Conservation (phyloP, 2,797 vertebrate species). For the Zalophus californianus region DNA sequence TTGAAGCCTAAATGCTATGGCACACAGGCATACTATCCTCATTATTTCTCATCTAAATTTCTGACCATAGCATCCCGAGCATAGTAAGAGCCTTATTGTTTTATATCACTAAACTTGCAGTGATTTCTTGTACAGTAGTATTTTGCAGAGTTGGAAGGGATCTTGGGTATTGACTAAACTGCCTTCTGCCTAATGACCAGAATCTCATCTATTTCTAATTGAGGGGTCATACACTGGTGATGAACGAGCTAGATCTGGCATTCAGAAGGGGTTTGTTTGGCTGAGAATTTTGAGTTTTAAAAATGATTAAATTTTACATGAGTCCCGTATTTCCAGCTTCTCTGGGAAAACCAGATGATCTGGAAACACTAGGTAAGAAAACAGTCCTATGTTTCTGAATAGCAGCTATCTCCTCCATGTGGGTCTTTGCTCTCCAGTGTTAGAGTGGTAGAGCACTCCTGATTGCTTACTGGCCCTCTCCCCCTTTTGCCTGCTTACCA, state of each 20-base stretch:
- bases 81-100: neutral
- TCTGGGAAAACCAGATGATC: neutral
- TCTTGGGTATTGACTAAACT: neutral
- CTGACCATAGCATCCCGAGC: neutral
- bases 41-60: neutral
- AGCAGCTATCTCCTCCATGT: neutral
- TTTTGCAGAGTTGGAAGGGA: neutral
- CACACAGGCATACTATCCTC: neutral
- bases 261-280: slow-evolving; percentile 26
- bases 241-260: neutral
- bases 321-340: neutral
- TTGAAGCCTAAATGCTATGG: neutral
- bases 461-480: neutral
- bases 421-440: neutral
- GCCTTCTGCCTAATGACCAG: neutral
- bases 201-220: neutral
- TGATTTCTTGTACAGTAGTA: neutral
- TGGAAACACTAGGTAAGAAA: neutral
- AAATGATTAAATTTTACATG: slow-evolving; percentile 9
- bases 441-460: neutral
- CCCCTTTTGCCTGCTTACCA: neutral
- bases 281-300: neutral
- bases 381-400: neutral
- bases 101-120: neutral
- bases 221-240: neutral